A percentile compares a stretch with the other conserved stretches of the same genome.
Conservation (phyloP, 2,797 vertebrate species). For the Clarias pachynema region DNA sequence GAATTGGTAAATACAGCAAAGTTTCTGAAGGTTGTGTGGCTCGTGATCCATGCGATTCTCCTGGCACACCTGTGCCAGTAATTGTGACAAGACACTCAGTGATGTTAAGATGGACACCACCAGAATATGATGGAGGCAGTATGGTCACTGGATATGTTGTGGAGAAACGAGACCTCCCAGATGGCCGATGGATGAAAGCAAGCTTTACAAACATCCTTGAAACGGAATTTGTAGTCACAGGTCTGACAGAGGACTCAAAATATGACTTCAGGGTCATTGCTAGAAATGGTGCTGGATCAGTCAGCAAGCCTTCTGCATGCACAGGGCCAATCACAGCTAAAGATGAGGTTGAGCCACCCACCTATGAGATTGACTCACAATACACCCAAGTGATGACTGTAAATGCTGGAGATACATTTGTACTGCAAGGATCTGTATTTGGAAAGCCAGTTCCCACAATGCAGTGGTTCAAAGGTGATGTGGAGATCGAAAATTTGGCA, state of each 20-base stretch:
- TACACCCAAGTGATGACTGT: conserved; percentile 92
- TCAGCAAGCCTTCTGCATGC: conserved; percentile 94
- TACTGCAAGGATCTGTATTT: conserved; percentile 87
- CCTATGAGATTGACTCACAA: conserved; percentile 90
- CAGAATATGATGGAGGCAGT: conserved; percentile 93
- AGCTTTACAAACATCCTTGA: conserved; percentile 94
- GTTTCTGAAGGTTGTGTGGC: conserved; percentile 93
- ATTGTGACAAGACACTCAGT: conserved; percentile 93
- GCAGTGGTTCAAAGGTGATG: conserved; percentile 93
- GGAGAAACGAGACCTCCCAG: conserved; percentile 95
- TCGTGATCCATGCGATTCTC: conserved; percentile 95
- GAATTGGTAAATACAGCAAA: conserved; percentile 93
- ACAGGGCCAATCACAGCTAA: conserved; percentile 95
- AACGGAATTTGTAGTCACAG: conserved; percentile 89
- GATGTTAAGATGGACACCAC: conserved; percentile 90
- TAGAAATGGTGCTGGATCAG: conserved; percentile 90
- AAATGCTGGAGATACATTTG: conserved; percentile 94
- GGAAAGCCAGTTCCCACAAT: conserved; percentile 93
- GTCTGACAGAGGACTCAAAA: conserved; percentile 90
- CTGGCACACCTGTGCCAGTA: conserved; percentile 87
- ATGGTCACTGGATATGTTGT: conserved; percentile 93
- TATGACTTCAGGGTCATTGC: conserved; percentile 98
- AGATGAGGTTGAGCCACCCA: conserved; percentile 94
- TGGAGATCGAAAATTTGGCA: conserved; percentile 91
- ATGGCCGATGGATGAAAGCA: conserved; percentile 99